Conservation (phyloP, 1,140 invertebrate genomes). For the Mylabris phalerata region DNA sequence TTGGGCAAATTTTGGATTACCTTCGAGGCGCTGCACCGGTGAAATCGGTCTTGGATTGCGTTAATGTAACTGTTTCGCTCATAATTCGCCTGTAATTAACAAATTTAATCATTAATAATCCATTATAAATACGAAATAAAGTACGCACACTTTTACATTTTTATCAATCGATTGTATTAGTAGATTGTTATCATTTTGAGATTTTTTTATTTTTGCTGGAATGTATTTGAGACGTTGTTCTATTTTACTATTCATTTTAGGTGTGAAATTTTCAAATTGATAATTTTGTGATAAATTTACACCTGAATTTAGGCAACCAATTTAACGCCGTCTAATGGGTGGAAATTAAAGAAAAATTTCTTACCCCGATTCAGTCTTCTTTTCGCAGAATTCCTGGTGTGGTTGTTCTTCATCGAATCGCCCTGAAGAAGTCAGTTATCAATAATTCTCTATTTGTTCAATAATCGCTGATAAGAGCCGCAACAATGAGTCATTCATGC, state of each 20-base stretch:
- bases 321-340: too few relatives aligned
- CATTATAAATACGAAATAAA: background rate
- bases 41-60: constrained; percentile 16
- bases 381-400: too few relatives aligned
- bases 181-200: constrained; percentile 1
- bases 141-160: constrained; percentile 15
- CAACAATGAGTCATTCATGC: too few relatives aligned
- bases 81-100: constrained; percentile 14
- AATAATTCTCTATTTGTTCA: too few relatives aligned
- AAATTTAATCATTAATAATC: background rate
- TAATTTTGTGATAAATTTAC: too few relatives aligned
- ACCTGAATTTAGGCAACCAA: background rate
- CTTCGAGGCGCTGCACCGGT: constrained; percentile 22
- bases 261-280: too few relatives aligned
- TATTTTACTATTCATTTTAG: background rate
- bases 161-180: constrained; percentile 15
- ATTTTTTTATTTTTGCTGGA: constrained; percentile 18
- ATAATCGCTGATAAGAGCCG: too few relatives aligned
- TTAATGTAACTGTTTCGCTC: constrained; percentile 6
- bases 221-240: constrained; percentile 18
- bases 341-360: too few relatives aligned
- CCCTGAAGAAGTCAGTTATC: too few relatives aligned
- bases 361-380: too few relatives aligned
- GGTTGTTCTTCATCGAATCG: too few relatives aligned
- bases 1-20: background rate